Percentiles rank a stretch among this genome's conserved stretches.
These are phyloP conservation scores for Lasioglossum villosulum DNA, from an alignment of 2,888 invertebrate species.

Conservation along the genomic window DNA sequence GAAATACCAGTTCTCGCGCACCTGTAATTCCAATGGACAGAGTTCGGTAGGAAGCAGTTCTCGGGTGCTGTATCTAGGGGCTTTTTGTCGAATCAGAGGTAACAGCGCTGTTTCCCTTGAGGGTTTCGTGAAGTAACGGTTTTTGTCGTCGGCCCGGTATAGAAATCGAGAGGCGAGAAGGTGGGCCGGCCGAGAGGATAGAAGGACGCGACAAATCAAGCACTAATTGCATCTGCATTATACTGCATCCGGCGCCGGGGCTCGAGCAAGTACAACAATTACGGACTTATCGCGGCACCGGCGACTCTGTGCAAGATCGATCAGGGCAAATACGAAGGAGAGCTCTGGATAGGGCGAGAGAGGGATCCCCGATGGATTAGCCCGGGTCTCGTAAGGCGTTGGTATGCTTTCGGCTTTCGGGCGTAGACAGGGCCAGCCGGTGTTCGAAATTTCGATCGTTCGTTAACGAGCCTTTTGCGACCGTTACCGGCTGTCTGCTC, in stretches of 20 bases:
- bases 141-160: constrained; percentile 43
- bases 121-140: constrained; percentile 32
- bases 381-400: constrained; percentile 50
- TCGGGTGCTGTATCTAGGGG: background rate
- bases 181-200: constrained; percentile 9
- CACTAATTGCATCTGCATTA: constrained; percentile 73
- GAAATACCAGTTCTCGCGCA: no score
- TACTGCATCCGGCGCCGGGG: constrained; percentile 64
- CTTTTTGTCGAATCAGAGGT: constrained; percentile 17
- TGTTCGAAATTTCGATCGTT: constrained; percentile 74
- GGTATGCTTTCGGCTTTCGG: constrained; percentile 37
- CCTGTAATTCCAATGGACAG: background rate
- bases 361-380: constrained; percentile 64
- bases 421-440: constrained; percentile 54
- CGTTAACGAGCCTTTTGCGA: constrained; percentile 68
- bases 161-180: constrained; percentile 32
- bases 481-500: constrained; percentile 50
- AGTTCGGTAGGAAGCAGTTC: background rate
- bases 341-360: constrained; percentile 23
- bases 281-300: constrained; percentile 71
- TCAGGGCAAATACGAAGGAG: constrained; percentile 65
- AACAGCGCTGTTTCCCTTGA: constrained; percentile 10
- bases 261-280: constrained; percentile 77
- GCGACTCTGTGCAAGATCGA: constrained; percentile 68
- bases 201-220: constrained; percentile 58